phyloP scores from a whole-genome alignment of 2,113 vertebrate genomes.

The Ophthalmolycus amberensis region DNA sequence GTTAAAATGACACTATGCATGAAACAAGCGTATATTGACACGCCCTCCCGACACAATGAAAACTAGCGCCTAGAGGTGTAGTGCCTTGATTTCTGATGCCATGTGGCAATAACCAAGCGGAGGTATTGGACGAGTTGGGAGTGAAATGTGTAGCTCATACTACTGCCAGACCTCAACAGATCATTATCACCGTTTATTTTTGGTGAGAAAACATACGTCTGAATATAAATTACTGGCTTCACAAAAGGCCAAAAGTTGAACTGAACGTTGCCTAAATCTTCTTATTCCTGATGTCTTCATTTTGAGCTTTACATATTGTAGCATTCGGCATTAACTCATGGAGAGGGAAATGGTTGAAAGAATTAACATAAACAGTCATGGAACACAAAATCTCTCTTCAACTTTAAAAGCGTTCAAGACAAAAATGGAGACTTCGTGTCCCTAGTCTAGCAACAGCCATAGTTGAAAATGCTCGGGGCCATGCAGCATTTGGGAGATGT shows the following conservation, averaged over 20 bases:
- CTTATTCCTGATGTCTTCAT: not conserved
- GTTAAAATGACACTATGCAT: not conserved
- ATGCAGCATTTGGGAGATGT: slow-evolving; percentile 13
- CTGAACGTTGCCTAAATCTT: not conserved
- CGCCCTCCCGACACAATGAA: not conserved
- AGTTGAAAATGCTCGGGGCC: slow-evolving; percentile 27
- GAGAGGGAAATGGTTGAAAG: slow-evolving; percentile 15
- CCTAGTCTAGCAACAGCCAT: not conserved
- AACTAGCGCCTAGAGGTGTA: not conserved
- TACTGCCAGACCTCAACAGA: not conserved
- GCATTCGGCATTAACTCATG: not conserved
- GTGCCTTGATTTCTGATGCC: not conserved
- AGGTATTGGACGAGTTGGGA: not conserved
- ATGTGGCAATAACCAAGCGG: not conserved
- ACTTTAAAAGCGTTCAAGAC: slow-evolving; percentile 31
- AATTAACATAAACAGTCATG: slow-evolving; percentile 38
- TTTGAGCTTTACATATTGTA: not conserved
- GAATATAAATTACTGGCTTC: not conserved
- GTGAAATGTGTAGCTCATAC: not conserved
- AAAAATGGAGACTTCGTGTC: slow-evolving; percentile 23
- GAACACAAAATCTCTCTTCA: slow-evolving; percentile 31
- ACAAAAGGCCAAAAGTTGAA: too few species aligned
- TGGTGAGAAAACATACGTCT: not conserved
- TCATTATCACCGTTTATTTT: not conserved
- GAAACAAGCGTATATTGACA: not conserved